phyloP scores from a whole-genome alignment of 1,140 invertebrate species.

The Drosophila nigromelanica region DNA sequence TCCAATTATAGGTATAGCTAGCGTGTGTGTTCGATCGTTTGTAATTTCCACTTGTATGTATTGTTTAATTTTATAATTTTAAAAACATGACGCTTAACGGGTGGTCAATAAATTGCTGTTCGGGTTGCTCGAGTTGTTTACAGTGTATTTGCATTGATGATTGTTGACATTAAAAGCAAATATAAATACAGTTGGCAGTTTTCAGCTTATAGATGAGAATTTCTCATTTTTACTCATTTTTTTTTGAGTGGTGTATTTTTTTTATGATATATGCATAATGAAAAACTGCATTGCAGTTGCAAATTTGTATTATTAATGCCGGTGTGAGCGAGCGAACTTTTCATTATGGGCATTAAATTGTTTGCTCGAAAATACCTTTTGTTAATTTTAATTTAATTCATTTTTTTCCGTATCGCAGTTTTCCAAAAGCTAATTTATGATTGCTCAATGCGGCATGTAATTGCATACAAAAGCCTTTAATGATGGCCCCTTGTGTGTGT shows the following conservation, averaged over 20 bases:
- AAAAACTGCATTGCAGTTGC: constrained; percentile 43
- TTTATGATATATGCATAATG: constrained; percentile 38
- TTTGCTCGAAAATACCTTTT: constrained; percentile 66
- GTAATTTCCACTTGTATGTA: not conserved
- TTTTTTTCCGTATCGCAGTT: constrained; percentile 39
- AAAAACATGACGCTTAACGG: constrained; percentile 16
- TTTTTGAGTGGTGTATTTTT: not conserved
- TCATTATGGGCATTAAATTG: constrained; percentile 71
- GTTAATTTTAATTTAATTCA: constrained; percentile 66
- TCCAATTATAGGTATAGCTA: not conserved
- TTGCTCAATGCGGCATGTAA: constrained; percentile 80
- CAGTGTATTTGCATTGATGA: constrained; percentile 74
- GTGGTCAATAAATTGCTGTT: constrained; percentile 45
- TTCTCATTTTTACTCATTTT: constrained; percentile 20
- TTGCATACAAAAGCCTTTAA: constrained; percentile 81
- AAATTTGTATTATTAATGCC: constrained; percentile 68
- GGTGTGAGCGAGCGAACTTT: constrained; percentile 44
- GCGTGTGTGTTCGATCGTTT: too few species aligned
- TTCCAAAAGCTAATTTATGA: constrained; percentile 77
- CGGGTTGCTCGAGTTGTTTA: constrained; percentile 48
- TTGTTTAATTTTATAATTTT: constrained; percentile 44
- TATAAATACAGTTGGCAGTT: constrained; percentile 62
- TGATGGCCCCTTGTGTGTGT: constrained; percentile 43
- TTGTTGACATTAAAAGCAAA: constrained; percentile 78
- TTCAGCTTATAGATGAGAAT: constrained; percentile 35